A percentile compares a stretch with the other conserved stretches of the same genome.
These are phyloP conservation scores for Echinarachnius parma DNA, from an alignment of 53 echinoderm and acorn worm genomes.

Conservation along the genomic window DNA sequence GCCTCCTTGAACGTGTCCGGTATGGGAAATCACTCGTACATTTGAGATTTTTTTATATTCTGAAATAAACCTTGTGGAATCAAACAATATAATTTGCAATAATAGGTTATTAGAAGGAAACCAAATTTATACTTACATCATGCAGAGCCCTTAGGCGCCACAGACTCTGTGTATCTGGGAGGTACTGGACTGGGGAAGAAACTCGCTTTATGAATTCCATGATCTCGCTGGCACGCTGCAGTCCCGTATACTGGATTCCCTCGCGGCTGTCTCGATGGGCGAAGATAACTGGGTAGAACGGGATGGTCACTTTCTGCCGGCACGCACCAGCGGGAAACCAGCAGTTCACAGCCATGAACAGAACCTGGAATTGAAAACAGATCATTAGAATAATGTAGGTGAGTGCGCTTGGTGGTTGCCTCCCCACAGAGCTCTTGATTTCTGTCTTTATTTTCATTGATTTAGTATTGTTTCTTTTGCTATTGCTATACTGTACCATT, in stretches of 20 bases:
- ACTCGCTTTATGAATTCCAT: conserved; percentile 54
- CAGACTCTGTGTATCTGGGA: conserved; percentile 57
- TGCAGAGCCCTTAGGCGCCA: conserved; percentile 61
- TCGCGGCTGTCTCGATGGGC: conserved; percentile 45
- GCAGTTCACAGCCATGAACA: conserved; percentile 80
- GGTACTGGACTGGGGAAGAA: conserved; percentile 56
- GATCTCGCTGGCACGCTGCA: conserved; percentile 67
- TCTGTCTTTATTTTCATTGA: too few relatives aligned
- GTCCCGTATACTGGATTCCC: conserved; percentile 77
- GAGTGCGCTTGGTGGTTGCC: too few relatives aligned
- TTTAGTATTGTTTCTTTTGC: too few relatives aligned
- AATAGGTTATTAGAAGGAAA: background rate
- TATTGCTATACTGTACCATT: too few relatives aligned
- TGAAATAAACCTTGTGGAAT: too few relatives aligned
- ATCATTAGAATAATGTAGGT: background rate
- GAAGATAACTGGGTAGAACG: conserved; percentile 60
- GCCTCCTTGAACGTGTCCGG: too few relatives aligned
- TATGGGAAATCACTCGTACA: too few relatives aligned
- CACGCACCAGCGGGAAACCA: conserved; percentile 84
- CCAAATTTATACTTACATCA: conserved; percentile 58
- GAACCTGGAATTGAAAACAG: conserved; percentile 41
- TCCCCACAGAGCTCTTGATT: too few relatives aligned
- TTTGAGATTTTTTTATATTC: too few relatives aligned
- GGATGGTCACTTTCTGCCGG: conserved; percentile 34
- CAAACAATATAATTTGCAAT: background rate